Base-by-base conservation (phyloP, 2,888 invertebrate species). In the Rotaria magnacalcarata region DNA sequence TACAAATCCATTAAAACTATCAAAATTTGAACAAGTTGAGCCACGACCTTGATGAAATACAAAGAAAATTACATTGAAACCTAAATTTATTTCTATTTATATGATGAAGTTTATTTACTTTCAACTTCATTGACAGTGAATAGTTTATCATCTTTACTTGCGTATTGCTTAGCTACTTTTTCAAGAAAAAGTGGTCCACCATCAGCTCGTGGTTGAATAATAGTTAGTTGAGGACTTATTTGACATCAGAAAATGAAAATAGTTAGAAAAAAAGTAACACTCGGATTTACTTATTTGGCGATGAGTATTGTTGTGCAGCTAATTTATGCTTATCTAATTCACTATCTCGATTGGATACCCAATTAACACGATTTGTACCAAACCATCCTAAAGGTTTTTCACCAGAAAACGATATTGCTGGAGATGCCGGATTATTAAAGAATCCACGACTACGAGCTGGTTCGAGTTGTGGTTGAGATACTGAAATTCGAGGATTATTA, bases 1-100 rank as follows among this genome's bases (percentile, higher is more conserved):
- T 47, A n/a, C n/a, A 80, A 41, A 80, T n/a, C 80, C 80, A 80
- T 80, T 14, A 47, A 47, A 80, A 80, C 47, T 80, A 0, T 80
- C 80, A 24, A 24, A n/a, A 80, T 80, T 80, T 24, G 24, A 80
- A 80, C 80, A 80, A 80, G 34, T 11, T 2, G 80, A 47, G 11
- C 67, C 67, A 47, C 11, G 43, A n/a, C 80, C 80, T 80, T 80
- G 24, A 24, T 47, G 24, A 47, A 24, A 47, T 80, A 11, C 50
- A 50, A 50, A 50, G 50, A 50, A 50, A 50, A 50, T 34, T 34
- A 34, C 34, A 34, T 34, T 34, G 34, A 34, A 34, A 2, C 2
- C 34, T 34, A 34, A 34, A 34, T 34, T 67, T 10, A 67, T 54
- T 54, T 19, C 10, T 54, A 4, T 8, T 52, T 52, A 4, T 52